Base-by-base conservation (phyloP, 2,113 vertebrate genomes). In the Dipodomys spectabilis region DNA sequence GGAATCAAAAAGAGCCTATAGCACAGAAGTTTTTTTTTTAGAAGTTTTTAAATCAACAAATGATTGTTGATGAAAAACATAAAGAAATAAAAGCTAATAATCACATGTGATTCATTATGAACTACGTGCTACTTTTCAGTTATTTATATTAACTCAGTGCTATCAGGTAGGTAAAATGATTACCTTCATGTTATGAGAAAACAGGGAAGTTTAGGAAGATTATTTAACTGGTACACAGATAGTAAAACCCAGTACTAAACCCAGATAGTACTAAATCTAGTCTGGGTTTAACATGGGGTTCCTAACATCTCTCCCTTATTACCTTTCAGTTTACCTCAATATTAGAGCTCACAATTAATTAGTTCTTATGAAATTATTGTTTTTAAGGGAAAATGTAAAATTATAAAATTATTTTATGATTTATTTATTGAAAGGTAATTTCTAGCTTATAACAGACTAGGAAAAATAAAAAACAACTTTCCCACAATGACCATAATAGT, bases 401-500 rank as follows among this genome's bases (percentile, higher is more conserved):
- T 73, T n/a, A 90, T 0, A 83, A 91, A 39, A 91, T 68, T 23
- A 30, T 6, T 71, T 45, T 69, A 27, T 35, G 60, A 80, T 88
- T 88, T 57, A 82, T 68, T 80, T 81, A 80, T 69, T 27, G 32
- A 84, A 79, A 93, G 27, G 27, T 10, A 92, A 3, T 90, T 87
- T 92, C 6, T 64, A 77, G n/a, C 35, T 87, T 72, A 53, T 81
- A 64, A 60, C 35, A 45, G 2, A 53, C 18, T 89, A 3, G 73
- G n/a, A 19, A 71, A 19, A 20, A 92, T 83, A 68, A 10, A 65
- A 71, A 82, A 84, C 67, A 67, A 60, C 39, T 82, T 92, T 11
- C 71, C 64, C 22, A 53, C 2, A 82, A 18, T 86, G 28, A 71
- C 39, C 4, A 12, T 0, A 75, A 64, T 2, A 79, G 80, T 68